Conservation (phyloP, 2,113 vertebrate genomes). For the Antechinus flavipes region DNA sequence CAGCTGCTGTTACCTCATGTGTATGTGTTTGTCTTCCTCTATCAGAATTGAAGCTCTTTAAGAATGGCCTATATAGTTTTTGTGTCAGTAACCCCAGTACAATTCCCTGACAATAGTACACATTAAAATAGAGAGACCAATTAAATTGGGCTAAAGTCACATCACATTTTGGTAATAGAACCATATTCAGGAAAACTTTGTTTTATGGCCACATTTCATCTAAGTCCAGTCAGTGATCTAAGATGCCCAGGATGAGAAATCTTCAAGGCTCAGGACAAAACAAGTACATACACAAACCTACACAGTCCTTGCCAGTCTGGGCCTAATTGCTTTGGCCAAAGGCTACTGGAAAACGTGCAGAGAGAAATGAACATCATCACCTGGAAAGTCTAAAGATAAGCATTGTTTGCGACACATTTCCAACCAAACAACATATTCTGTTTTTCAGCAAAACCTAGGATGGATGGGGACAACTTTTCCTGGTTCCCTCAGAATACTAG, state of each 20-base stretch:
- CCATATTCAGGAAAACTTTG: conserved; percentile 20
- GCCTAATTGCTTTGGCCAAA: conserved; percentile 17
- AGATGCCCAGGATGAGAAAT: conserved; percentile 28
- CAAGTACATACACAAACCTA: neutral
- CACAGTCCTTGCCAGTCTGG: neutral
- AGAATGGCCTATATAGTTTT: neutral
- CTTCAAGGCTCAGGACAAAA: neutral
- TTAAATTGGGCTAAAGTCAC: neutral
- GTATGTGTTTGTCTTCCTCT: neutral
- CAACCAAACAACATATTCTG: neutral
- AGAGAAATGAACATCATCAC: neutral
- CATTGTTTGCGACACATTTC: neutral
- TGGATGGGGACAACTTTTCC: neutral
- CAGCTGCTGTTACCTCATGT: neutral
- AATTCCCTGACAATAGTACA: neutral
- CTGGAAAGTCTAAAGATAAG: conserved; percentile 34
- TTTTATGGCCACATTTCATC: conserved; percentile 43
- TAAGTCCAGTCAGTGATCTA: conserved; percentile 29
- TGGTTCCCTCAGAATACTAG: neutral
- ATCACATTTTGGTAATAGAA: conserved; percentile 31
- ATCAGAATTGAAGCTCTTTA: neutral
- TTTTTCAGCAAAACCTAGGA: neutral
- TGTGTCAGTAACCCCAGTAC: neutral
- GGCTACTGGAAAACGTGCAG: conserved; percentile 7
- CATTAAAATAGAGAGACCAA: neutral